Evolutionary conservation across 1,140 invertebrate genomes (phyloP).

Genomic region (Papilio xuthus): DNA sequence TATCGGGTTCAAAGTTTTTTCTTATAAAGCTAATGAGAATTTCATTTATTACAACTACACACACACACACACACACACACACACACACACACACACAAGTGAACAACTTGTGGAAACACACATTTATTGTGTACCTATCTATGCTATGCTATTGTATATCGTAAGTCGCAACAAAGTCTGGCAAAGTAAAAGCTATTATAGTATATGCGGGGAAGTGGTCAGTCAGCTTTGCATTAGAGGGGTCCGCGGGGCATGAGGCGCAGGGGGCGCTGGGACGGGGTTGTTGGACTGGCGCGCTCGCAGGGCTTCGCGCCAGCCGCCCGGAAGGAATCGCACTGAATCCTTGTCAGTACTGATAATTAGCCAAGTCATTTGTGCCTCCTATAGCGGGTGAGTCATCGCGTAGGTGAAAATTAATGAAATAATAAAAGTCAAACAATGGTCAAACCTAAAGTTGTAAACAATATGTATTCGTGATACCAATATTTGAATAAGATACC

Average conservation of each 20-base stretch:
- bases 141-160: neutral
- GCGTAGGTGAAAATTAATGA: no score
- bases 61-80: no score
- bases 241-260: neutral
- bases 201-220: neutral
- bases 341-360: neutral
- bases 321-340: constrained; percentile 24
- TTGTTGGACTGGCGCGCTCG: constrained; percentile 2
- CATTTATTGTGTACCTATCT: neutral
- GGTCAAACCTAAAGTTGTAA: no score
- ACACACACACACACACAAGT: no score
- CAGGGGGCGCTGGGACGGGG: neutral
- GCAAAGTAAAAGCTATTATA: neutral
- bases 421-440: no score
- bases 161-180: neutral
- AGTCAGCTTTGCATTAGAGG: neutral
- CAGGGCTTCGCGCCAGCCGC: constrained; percentile 9
- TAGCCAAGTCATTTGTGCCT: neutral
- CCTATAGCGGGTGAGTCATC: neutral
- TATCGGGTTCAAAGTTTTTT: neutral
- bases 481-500: no score
- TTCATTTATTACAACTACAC: neutral
- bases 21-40: neutral
- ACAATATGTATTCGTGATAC: no score
- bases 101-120: no score